Base-by-base conservation (phyloP, 2,113 vertebrate genomes). In the Chionomys nivalis region DNA sequence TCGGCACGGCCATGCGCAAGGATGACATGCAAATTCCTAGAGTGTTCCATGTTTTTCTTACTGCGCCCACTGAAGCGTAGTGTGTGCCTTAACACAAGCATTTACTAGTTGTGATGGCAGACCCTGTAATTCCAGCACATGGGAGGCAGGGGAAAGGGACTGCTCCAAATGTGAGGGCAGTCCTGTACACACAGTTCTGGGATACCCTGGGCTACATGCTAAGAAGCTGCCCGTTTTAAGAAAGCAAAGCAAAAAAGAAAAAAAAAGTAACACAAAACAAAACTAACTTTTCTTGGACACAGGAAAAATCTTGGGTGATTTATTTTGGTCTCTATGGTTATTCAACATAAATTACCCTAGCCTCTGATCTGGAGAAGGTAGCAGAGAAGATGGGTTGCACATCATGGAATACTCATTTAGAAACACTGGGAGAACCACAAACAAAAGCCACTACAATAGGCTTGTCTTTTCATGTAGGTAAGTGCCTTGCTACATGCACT, bases 321-420 rank as follows among this genome's bases (percentile, higher is more conserved):
- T 92, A 70, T 52, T 86, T 88, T 78, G 19, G 49, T 58, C 77
- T 79, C 47, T 86, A 63, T 10, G 82, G 93, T 94, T 55, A 92
- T 68, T 90, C 81, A 33, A 44, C 92, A 49, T 58, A 90, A 94
- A 68, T 49, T 44, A 63, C 3, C 36, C 16, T 23, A 79, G 89
- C 11, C 75, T 96, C 39, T 44, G 26, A n/a, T 75, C 2, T 83
- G 47, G 58, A 79, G 88, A 92, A 28, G 77, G 89, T 65, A 47
- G 58, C 28, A 73, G 42, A 44, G 76, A 58, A 94, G 93, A 91
- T 16, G n/a, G 83, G 68, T 28, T 42, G 16, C 63, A 31, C 0
- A n/a, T 10, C 44, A 47, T 55, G 70, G 36, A 24, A 68, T 11
- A 52, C 58, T 93, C 79, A 83, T 63, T 16, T 36, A 36, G 61